Percentiles rank a stretch among this genome's conserved stretches.
These are phyloP conservation scores for Enteromius unitaeniatus DNA, from an alignment of 2,797 vertebrate genomes.

Conservation along the genomic window DNA sequence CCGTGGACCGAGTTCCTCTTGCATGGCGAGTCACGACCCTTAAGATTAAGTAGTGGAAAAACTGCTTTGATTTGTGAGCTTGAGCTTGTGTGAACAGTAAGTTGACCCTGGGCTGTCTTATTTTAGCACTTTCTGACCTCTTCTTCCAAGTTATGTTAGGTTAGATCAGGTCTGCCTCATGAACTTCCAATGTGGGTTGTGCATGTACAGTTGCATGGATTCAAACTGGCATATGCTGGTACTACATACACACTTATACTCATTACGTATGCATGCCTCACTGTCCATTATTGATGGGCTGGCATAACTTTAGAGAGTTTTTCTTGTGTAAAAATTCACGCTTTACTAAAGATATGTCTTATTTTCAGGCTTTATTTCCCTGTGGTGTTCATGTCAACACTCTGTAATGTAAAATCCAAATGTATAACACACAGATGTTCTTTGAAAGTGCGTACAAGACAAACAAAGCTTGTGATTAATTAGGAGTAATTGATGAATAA, in stretches of 20 bases:
- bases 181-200: background rate
- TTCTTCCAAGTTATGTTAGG: slow-evolving; percentile 6
- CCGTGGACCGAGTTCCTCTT: slow-evolving; percentile 48
- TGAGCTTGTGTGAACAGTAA: slow-evolving; percentile 42
- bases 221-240: background rate
- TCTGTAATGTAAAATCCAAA: slow-evolving; percentile 48
- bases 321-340: slow-evolving; percentile 27
- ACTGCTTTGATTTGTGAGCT: slow-evolving; percentile 46
- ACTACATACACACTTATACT: background rate
- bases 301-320: slow-evolving; percentile 8
- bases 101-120: slow-evolving; percentile 35
- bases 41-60: slow-evolving; percentile 50
- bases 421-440: slow-evolving; percentile 30
- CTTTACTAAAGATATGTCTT: slow-evolving; percentile 4
- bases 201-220: background rate
- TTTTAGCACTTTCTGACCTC: slow-evolving; percentile 33
- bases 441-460: slow-evolving; percentile 36
- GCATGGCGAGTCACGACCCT: slow-evolving; percentile 33
- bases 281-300: slow-evolving; percentile 35
- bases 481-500: slow-evolving; percentile 73
- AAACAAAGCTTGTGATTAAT: slow-evolving; percentile 66
- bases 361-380: slow-evolving; percentile 3
- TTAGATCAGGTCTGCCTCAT: background rate
- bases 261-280: slow-evolving; percentile 20
- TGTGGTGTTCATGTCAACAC: slow-evolving; percentile 14